Conservation (phyloP, 2,797 vertebrate species). For the Glyptemys insculpta region DNA sequence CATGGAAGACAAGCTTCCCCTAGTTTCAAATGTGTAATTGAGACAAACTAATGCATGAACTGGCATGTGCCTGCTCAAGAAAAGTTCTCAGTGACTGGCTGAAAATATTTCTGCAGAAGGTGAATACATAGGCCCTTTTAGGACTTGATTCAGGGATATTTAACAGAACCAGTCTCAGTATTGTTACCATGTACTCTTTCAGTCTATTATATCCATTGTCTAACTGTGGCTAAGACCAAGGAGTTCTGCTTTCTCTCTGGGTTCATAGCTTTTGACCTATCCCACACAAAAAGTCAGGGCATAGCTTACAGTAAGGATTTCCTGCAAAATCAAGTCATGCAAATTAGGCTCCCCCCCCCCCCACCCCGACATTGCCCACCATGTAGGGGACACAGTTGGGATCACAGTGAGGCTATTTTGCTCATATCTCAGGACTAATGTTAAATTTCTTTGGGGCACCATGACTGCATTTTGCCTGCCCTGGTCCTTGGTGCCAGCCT, state of each 20-base stretch:
- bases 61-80: neutral
- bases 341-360: neutral
- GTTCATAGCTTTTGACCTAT: neutral
- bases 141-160: neutral
- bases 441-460: slow-evolving; percentile 49
- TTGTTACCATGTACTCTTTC: neutral
- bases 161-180: fast-evolving
- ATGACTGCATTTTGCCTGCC: slow-evolving; percentile 34
- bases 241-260: slow-evolving; percentile 23
- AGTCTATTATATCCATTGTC: neutral
- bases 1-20: neutral
- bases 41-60: neutral
- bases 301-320: slow-evolving; percentile 60
- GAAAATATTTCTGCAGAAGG: neutral
- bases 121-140: neutral
- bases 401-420: slow-evolving; percentile 38
- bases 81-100: neutral
- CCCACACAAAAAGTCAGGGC: slow-evolving; percentile 1
- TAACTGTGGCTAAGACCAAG: slow-evolving; percentile 41
- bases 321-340: slow-evolving; percentile 50
- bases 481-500: slow-evolving; percentile 56
- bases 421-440: slow-evolving; percentile 36
- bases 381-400: slow-evolving; percentile 13
- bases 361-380: slow-evolving; percentile 34
- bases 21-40: neutral